These are phyloP conservation scores for Squalus acanthias DNA, from an alignment of 2,797 vertebrate species.

Conservation along the genomic window DNA sequence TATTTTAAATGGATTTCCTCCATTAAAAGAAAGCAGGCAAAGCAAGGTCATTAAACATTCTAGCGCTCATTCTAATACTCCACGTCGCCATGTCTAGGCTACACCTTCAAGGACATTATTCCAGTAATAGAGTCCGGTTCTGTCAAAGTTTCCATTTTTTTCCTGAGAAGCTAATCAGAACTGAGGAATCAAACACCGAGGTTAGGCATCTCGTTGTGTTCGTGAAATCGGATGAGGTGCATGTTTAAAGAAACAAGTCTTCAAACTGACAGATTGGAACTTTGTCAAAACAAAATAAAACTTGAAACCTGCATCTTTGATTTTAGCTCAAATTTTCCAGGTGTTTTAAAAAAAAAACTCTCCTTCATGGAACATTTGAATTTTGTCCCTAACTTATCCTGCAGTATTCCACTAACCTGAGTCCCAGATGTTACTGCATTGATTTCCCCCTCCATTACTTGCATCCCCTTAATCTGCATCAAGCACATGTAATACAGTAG, in stretches of 20 bases:
- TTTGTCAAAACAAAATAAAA: background rate
- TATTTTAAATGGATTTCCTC: background rate
- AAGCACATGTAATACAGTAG: background rate
- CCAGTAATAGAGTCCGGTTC: background rate
- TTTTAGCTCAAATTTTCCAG: background rate
- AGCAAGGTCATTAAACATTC: background rate
- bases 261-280: constrained; percentile 13
- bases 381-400: background rate
- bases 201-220: background rate
- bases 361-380: background rate
- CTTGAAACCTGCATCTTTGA: background rate
- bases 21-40: background rate
- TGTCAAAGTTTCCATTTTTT: background rate
- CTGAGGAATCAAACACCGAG: background rate
- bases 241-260: constrained; percentile 14
- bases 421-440: background rate
- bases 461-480: background rate
- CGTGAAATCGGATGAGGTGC: constrained; percentile 7
- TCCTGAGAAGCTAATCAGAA: background rate
- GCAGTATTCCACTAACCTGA: background rate
- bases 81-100: background rate
- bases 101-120: background rate
- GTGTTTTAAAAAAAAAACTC: background rate
- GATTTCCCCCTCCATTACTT: background rate
- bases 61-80: background rate